A percentile compares a stretch with the other conserved stretches of the same genome.
phyloP scores from a whole-genome alignment of 2,888 invertebrate species.

The Sesia apiformis region DNA sequence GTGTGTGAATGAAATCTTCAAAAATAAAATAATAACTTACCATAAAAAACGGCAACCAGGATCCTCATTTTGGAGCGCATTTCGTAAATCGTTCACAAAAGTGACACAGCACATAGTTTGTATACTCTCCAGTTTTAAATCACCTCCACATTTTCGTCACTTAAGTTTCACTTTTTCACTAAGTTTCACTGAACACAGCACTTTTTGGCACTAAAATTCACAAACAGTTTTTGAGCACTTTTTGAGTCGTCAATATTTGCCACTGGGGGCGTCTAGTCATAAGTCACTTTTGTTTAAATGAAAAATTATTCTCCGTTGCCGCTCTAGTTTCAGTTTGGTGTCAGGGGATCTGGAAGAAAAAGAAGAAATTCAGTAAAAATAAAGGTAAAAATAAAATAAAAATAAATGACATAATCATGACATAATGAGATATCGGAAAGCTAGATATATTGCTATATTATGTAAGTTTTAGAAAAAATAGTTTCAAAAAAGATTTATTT shows the following conservation, averaged over 20 bases:
- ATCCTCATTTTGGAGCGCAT: slow-evolving; percentile 52
- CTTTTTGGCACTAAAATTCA: slow-evolving; percentile 2
- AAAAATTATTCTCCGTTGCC: too few relatives aligned
- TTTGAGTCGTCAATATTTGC: neutral
- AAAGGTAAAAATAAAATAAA: too few relatives aligned
- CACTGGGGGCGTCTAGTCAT: too few relatives aligned
- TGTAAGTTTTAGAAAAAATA: too few relatives aligned
- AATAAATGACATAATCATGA: too few relatives aligned
- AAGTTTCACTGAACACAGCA: slow-evolving; percentile 1
- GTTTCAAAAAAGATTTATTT: too few relatives aligned
- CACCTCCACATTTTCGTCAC: slow-evolving; percentile 39
- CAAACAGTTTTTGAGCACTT: neutral
- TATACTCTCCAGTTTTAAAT: slow-evolving; percentile 22
- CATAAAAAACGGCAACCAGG: slow-evolving; percentile 35
- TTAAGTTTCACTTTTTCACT: slow-evolving; percentile 5
- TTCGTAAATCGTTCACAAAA: slow-evolving; percentile 24
- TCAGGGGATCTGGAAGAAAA: too few relatives aligned
- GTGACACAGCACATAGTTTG: slow-evolving; percentile 46
- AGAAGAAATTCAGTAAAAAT: too few relatives aligned
- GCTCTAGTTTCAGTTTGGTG: too few relatives aligned
- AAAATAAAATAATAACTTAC: slow-evolving; percentile 30
- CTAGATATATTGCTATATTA: too few relatives aligned
- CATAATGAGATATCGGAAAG: too few relatives aligned
- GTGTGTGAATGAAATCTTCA: neutral
- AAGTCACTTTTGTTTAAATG: too few relatives aligned